phyloP scores from a whole-genome alignment of 2,888 invertebrate species.

The Dysmachus trigonus region DNA sequence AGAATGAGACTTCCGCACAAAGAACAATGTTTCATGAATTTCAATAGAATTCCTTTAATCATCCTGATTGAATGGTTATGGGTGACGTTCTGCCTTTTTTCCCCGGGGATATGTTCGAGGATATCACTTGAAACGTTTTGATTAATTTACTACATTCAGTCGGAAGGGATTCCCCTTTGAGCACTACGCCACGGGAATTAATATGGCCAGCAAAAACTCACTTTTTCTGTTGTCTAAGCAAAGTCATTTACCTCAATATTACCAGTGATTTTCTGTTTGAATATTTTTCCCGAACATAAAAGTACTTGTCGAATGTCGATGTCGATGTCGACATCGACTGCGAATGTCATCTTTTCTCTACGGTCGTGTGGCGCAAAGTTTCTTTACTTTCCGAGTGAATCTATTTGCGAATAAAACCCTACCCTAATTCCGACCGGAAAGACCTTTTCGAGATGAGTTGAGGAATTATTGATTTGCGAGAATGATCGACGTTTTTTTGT shows the following conservation, averaged over 20 bases:
- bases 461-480: not conserved
- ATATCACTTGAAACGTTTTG: not conserved
- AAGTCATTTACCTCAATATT: not conserved
- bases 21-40: slow-evolving; percentile 40
- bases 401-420: not conserved
- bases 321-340: too few species aligned
- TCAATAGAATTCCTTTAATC: slow-evolving; percentile 44
- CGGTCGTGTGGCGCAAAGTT: not conserved
- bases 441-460: not conserved
- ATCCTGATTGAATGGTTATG: slow-evolving; percentile 43
- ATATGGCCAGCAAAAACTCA: not conserved
- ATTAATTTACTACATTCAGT: not conserved
- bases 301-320: not conserved
- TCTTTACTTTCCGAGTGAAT: not conserved
- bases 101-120: not conserved
- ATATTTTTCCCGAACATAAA: not conserved
- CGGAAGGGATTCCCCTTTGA: not conserved
- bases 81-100: slow-evolving; percentile 19
- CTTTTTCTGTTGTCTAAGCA: not conserved
- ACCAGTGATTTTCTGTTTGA: not conserved
- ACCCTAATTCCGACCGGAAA: too few species aligned
- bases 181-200: not conserved
- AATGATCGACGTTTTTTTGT: not conserved
- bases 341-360: not conserved
- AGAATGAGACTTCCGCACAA: slow-evolving; percentile 19